Base-by-base conservation (phyloP, 2,888 invertebrate species). In the Pycnomerus fuliginosus region DNA sequence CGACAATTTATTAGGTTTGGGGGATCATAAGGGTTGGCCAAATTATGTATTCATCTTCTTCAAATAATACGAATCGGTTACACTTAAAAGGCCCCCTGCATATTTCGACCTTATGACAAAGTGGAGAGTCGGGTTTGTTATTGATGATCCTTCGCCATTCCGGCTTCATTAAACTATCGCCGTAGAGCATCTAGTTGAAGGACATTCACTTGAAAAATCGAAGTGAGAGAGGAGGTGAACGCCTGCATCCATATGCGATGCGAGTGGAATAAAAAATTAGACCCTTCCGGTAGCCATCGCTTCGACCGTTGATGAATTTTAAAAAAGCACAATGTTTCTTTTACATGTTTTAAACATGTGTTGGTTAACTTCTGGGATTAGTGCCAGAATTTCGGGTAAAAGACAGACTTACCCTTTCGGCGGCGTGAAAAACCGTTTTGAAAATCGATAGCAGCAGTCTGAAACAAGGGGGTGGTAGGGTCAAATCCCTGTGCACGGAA, bases 181-280 rank as follows among this genome's bases (percentile, higher is more conserved):
- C 12, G 37, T 25, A 35, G 24, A 14, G 16, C 20, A 40, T 16
- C 30, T 10, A 14, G 15, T 23, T 28, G 37, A 36, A 38, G 44
- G 38, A 47, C 44, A 39, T 23, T 34, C 25, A 22, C 15, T 24
- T 16, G 32, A 49, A 46, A 52, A 52, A 50, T 48, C 52, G 32
- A 50, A 45, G 48, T 10, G 17, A n/a, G 16, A 22, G 31, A 16
- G 33, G 32, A 43, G 36, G 48, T 48, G 44, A 35, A 37, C 48
- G 48, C 38, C 39, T 51, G 48, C 53, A 50, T 53, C 48, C 52
- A 49, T 53, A 55, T 55, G 53, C 51, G 53, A 55, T 55, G 55
- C 46, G 55, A 44, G 42, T 32, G 40, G 55, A 55, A 53, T 55
- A 53, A 53, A 55, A 50, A 55, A 55, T 55, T 53, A 55, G 55